Evolutionary conservation across 2,888 invertebrate species (phyloP).

Genomic region (Julus scanicus): DNA sequence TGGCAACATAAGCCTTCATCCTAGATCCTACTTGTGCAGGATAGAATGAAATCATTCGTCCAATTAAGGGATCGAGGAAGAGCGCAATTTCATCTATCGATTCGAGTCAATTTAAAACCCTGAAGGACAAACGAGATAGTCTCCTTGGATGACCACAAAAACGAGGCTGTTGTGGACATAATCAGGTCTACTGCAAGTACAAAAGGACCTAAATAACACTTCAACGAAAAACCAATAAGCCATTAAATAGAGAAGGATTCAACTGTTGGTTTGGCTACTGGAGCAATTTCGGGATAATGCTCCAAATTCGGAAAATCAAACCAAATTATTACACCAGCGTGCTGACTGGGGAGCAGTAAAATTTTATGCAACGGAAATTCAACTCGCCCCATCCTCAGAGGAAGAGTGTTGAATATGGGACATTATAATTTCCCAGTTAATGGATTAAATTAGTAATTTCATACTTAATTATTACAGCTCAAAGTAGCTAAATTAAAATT

Average conservation of each 20-base stretch:
- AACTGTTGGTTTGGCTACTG: not conserved
- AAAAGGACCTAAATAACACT: conserved; percentile 21
- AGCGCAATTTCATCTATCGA: conserved; percentile 32
- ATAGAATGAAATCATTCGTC: not conserved
- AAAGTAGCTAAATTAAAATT: no score
- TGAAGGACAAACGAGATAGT: not conserved
- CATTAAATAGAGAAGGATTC: not conserved
- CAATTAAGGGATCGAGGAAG: not conserved
- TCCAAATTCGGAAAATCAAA: not conserved
- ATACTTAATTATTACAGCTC: no score
- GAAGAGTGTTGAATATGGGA: no score
- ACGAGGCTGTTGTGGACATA: not conserved
- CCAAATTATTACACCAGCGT: not conserved
- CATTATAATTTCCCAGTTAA: no score
- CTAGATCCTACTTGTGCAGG: not conserved
- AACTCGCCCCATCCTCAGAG: no score
- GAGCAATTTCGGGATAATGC: not conserved
- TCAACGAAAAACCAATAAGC: conserved; percentile 25
- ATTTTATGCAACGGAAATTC: not conserved
- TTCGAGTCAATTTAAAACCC: conserved; percentile 35
- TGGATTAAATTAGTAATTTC: no score
- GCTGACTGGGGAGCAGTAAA: not conserved
- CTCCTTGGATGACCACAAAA: conserved; percentile 17
- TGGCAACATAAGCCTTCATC: not conserved
- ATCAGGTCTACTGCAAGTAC: not conserved